These are phyloP conservation scores for Bicyclus anynana DNA, from an alignment of 1,140 invertebrate species.

Conservation along the genomic window DNA sequence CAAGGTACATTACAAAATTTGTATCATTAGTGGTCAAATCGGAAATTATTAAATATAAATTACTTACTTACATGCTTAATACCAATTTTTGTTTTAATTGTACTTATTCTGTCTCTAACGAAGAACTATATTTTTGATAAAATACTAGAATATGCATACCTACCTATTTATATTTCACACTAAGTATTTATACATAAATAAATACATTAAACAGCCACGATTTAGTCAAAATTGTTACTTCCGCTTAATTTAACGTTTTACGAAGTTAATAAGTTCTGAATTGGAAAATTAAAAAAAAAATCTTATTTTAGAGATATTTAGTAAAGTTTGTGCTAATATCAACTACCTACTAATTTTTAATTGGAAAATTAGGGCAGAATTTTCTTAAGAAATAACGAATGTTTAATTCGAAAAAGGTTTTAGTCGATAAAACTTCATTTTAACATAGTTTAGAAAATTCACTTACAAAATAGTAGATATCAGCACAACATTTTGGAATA, in stretches of 20 bases:
- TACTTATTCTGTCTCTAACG: not conserved
- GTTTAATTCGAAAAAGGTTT: too few species aligned
- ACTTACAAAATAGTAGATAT: not conserved
- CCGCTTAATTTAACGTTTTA: not conserved
- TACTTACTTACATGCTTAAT: not conserved
- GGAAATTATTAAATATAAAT: not conserved
- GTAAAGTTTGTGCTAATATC: not conserved
- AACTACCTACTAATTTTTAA: not conserved
- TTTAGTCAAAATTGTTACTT: not conserved
- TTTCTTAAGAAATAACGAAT: too few species aligned
- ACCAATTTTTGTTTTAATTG: not conserved
- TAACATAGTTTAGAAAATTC: not conserved
- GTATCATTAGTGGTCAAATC: conserved; percentile 1
- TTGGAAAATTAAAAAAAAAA: not conserved
- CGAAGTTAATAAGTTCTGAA: not conserved
- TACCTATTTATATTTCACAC: conserved; percentile 1
- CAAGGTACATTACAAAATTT: conserved; percentile 4
- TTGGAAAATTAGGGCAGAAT: not conserved
- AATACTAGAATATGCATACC: not conserved
- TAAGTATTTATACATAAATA: conserved; percentile 4
- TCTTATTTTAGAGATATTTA: not conserved
- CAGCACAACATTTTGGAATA: not conserved
- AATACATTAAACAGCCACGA: conserved; percentile 5
- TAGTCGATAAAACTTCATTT: not conserved
- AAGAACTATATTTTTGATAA: conserved; percentile 2